Evolutionary conservation across 2,113 vertebrate genomes (phyloP).

Genomic region (Pelecanoides urinatrix): DNA sequence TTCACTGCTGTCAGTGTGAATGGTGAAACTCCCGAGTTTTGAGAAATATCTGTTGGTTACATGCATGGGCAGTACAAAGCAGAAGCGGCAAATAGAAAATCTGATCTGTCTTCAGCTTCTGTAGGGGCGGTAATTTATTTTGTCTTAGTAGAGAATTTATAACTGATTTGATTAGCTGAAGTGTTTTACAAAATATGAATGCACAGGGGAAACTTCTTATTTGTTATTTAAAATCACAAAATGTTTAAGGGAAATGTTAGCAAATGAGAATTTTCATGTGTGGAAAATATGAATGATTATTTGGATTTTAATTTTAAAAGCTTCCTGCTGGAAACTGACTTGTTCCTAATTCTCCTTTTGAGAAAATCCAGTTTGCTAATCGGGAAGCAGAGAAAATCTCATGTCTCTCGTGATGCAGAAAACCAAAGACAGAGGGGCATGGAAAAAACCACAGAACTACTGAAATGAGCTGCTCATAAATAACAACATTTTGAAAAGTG

Average conservation of each 20-base stretch:
- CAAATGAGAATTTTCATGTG: background rate
- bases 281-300: background rate
- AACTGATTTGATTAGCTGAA: background rate
- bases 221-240: background rate
- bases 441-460: background rate
- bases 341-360: background rate
- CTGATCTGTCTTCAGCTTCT: background rate
- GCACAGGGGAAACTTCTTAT: background rate
- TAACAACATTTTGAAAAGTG: background rate
- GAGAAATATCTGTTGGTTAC: background rate
- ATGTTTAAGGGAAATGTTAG: background rate
- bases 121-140: background rate
- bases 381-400: background rate
- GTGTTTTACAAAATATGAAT: background rate
- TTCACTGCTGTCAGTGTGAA: background rate
- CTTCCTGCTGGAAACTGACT: background rate
- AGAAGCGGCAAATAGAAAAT: background rate
- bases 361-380: background rate
- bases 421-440: background rate
- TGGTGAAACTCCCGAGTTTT: background rate
- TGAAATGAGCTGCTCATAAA: background rate
- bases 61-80: background rate
- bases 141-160: background rate
- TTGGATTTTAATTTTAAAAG: background rate
- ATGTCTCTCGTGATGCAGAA: background rate